Conservation (phyloP, 2,888 invertebrate genomes). For the Rhorus exstirpatorius region DNA sequence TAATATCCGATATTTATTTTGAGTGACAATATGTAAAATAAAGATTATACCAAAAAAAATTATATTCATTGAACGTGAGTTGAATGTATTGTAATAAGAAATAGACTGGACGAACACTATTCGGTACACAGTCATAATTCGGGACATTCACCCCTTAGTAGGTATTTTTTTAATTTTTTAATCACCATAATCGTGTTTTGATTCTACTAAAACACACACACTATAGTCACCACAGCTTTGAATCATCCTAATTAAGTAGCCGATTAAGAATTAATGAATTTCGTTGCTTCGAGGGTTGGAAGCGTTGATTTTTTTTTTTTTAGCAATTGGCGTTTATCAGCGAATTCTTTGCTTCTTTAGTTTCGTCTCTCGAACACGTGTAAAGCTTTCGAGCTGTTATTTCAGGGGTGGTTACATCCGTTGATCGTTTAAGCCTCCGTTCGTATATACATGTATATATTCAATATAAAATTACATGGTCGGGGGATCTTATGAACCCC, state of each 20-base stretch:
- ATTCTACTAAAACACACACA: neutral
- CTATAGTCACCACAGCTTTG: neutral
- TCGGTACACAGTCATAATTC: too few species aligned
- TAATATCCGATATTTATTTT: too few species aligned
- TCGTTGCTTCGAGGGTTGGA: neutral
- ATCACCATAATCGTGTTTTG: too few species aligned
- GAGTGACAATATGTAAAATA: too few species aligned
- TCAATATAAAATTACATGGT: conserved; percentile 57
- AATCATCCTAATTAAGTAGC: conserved; percentile 5
- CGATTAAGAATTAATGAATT: neutral
- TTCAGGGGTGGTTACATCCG: conserved; percentile 61
- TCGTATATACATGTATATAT: conserved; percentile 30
- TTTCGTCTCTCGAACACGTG: conserved; percentile 53
- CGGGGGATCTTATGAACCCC: conserved; percentile 58
- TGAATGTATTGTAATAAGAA: too few species aligned
- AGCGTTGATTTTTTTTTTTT: neutral
- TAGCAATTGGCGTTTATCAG: conserved; percentile 8
- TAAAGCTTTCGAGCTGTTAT: conserved; percentile 54
- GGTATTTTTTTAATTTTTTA: too few species aligned
- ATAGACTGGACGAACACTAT: too few species aligned
- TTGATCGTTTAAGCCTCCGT: conserved; percentile 53
- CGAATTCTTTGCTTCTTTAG: conserved; percentile 35
- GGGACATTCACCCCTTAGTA: too few species aligned
- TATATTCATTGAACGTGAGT: too few species aligned
- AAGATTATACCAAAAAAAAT: too few species aligned